Conservation (phyloP, 2,113 vertebrate genomes). For the Xenopus laevis region DNA sequence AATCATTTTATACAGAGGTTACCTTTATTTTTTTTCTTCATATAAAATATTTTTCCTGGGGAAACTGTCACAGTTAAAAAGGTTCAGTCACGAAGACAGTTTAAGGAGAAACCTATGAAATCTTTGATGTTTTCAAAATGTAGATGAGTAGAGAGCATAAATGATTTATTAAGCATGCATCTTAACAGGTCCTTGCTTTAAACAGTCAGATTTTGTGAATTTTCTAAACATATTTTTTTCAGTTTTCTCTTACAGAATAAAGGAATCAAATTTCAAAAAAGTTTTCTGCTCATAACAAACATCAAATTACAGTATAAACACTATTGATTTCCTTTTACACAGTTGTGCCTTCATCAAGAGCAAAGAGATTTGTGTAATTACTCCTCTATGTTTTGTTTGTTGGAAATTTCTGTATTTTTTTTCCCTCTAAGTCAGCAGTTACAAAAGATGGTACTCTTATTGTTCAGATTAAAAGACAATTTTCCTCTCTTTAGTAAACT, state of each 20-base stretch:
- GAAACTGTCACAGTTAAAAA: no score
- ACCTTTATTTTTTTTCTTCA: no score
- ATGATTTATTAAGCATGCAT: neutral
- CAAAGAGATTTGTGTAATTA: slow-evolving; percentile 80
- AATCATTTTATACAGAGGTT: no score
- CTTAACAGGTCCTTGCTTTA: neutral
- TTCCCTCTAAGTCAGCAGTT: slow-evolving; percentile 70
- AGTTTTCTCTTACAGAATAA: slow-evolving; percentile 33
- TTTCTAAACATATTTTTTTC: slow-evolving; percentile 38
- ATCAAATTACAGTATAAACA: slow-evolving; percentile 63
- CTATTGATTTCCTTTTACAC: slow-evolving; percentile 69
- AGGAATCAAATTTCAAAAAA: slow-evolving; percentile 69
- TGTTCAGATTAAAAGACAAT: slow-evolving; percentile 70
- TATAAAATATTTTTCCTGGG: no score
- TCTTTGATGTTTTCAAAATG: neutral
- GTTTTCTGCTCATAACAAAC: slow-evolving; percentile 73
- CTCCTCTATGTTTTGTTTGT: slow-evolving; percentile 71
- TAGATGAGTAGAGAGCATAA: neutral
- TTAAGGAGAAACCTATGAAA: no score
- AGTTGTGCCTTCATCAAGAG: slow-evolving; percentile 75
- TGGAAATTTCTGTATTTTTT: slow-evolving; percentile 64
- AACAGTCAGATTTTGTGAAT: neutral
- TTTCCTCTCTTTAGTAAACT: slow-evolving; percentile 53
- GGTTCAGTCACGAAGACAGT: no score
- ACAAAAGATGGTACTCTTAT: slow-evolving; percentile 70